Evolutionary conservation across 1,140 invertebrate species (phyloP), one percentile per base, ranked within the genome.

Genomic region (Lutraria rhynchaena): DNA sequence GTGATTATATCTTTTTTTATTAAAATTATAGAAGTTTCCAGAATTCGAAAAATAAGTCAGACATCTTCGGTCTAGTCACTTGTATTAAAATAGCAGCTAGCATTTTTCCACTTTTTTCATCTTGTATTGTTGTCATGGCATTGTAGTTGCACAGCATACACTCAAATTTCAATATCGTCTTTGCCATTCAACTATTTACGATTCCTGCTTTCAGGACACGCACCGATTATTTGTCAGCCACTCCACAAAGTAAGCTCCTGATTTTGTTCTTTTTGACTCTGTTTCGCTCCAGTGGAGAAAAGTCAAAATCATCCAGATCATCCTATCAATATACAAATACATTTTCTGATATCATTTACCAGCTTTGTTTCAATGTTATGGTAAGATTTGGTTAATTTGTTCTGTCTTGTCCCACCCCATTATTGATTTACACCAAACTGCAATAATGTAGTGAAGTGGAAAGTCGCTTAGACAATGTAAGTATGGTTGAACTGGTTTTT

Each of bases 281-380:
- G 3, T 70, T 9, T 13, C 65, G 19, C 51, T 70, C 65, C 9
- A 70, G 31, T 4, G n/a, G 7, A 49, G 24, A 27, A 29, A 70
- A 70, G n/a, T 70, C 65, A 24, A 70, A 70, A 3, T 70, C 65
- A 15, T 70, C 65, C 15, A 49, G 13, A 5, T 46, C 46, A n/a
- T 70, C 65, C 65, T 70, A 15, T 17, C 46, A 31, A 19, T n/a
- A 27, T 4, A 63, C 5, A 63, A 33, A 29, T 9, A 29, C 15
- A 27, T 33, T 29, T 7, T 15, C 24, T 63, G 22, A 5, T 29
- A 22, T 29, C 9, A 9, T 13, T 15, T 13, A 57, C 7, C 7
- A n/a, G 9, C 15, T 24, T 46, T 46, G 9, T 19, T 11, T 19
- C 19, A 46, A 46, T 11, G 19, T 11, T 46, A 46, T 9, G 19